phyloP scores from a whole-genome alignment of 1,140 invertebrate species.

The Neodiprion pinetum region DNA sequence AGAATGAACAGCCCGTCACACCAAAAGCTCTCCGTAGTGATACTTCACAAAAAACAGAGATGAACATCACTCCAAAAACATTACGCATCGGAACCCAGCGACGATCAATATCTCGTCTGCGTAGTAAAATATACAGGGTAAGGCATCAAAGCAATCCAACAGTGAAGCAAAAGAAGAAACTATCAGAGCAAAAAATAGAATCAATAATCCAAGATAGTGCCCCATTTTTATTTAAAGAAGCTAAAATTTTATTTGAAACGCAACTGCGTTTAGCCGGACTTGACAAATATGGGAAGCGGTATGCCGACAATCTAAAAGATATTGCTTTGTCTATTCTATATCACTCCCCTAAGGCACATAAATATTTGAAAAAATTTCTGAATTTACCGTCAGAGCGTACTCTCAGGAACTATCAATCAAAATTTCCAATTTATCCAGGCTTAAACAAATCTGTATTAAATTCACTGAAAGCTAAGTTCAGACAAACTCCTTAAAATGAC shows the following conservation, averaged over 20 bases:
- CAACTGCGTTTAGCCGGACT: neutral
- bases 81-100: too few species aligned
- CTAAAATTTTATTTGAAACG: neutral
- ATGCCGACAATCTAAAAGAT: neutral
- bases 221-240: neutral
- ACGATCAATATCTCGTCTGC: too few species aligned
- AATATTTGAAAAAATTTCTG: neutral
- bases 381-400: neutral
- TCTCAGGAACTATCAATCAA: neutral
- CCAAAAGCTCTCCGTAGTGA: too few species aligned
- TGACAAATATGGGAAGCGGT: neutral
- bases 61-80: too few species aligned
- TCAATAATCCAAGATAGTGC: neutral
- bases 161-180: too few species aligned
- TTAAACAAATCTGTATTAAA: neutral
- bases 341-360: conserved; percentile 1
- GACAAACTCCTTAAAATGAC: neutral
- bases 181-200: too few species aligned
- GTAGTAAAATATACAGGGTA: too few species aligned
- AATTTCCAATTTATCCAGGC: neutral
- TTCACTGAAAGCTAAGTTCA: neutral
- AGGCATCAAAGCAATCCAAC: too few species aligned
- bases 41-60: too few species aligned
- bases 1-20: too few species aligned
- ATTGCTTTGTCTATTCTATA: conserved; percentile 9